A percentile compares a stretch with the other conserved stretches of the same genome.
phyloP scores from a whole-genome alignment of 2,113 vertebrate genomes.

The Madoqua kirkii region DNA sequence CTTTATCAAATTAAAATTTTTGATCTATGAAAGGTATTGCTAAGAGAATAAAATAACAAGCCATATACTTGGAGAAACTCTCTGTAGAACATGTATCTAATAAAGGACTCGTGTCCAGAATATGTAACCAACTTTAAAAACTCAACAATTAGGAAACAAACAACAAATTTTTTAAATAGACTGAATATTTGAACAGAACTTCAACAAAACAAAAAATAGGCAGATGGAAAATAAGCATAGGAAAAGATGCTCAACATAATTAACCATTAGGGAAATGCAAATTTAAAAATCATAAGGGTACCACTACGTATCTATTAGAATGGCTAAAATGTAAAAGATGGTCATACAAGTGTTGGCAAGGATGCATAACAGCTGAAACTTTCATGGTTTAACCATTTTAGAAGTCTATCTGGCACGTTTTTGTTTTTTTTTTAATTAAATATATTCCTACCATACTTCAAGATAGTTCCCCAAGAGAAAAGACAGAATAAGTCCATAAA shows the following conservation, averaged over 20 bases:
- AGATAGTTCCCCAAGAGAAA: background rate
- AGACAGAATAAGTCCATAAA: background rate
- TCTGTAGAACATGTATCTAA: background rate
- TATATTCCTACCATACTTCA: background rate
- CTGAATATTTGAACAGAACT: background rate
- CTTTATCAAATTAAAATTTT: constrained; percentile 1
- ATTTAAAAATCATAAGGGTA: background rate
- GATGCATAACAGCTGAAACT: background rate
- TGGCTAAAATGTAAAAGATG: background rate
- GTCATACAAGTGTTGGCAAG: background rate
- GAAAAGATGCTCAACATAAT: background rate
- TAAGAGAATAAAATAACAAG: background rate
- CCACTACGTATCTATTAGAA: background rate
- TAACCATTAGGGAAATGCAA: background rate
- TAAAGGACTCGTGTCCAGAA: background rate
- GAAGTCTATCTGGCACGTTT: background rate
- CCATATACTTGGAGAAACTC: background rate
- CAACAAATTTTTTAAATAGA: background rate
- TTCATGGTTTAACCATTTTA: background rate
- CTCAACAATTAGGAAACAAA: background rate
- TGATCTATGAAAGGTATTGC: background rate
- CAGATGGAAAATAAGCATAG: background rate
- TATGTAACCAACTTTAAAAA: background rate
- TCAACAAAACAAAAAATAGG: background rate
- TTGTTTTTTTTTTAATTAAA: background rate